Base-by-base conservation (phyloP, 2,888 invertebrate species). In the Pandemis corylana region DNA sequence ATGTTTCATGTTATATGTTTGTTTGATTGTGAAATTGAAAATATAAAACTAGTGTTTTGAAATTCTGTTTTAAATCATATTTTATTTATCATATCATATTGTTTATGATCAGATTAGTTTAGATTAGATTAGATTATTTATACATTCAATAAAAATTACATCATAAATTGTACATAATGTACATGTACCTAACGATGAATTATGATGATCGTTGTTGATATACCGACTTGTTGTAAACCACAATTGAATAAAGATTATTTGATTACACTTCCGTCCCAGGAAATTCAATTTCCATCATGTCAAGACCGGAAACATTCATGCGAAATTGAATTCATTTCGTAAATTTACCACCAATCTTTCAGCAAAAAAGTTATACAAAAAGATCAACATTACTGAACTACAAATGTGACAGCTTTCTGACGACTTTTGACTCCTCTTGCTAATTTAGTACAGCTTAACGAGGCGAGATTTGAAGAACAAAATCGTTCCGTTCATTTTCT, bases 251-350 rank as follows among this genome's bases (percentile, higher is more conserved):
- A 59, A 20, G 59, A 12, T 59, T 59, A 59, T 59, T 28, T 28
- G 28, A 28, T 59, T 28, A 59, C 28, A 59, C 59, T 28, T 12
- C 59, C 28, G 28, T 28, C 1, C 59, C 59, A 28, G 10, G 10
- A 28, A 59, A 59, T 59, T 59, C 59, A 59, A 59, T 59, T 59
- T 59, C 59, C 28, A 28, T 59, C 59, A 59, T 28, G 56, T 59
- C 28, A 28, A 28, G 12, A 59, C 59, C 59, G 20, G 59, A 59
- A 59, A 59, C 59, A 59, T 59, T 59, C 28, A 59, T 59, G 5
- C 59, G 28, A 59, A 28, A 59, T 59, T 28, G 28, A 28, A 59
- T 12, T 59, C 12, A 28, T 59, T 59, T 59, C 5, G 28, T 59
- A 59, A 59, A 59, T 56, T 56, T 56, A 7, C 20, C 20, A 20